Percentiles rank a stretch among this genome's conserved stretches.
phyloP scores from a whole-genome alignment of 2,113 vertebrate genomes.

The Bombycilla garrulus region DNA sequence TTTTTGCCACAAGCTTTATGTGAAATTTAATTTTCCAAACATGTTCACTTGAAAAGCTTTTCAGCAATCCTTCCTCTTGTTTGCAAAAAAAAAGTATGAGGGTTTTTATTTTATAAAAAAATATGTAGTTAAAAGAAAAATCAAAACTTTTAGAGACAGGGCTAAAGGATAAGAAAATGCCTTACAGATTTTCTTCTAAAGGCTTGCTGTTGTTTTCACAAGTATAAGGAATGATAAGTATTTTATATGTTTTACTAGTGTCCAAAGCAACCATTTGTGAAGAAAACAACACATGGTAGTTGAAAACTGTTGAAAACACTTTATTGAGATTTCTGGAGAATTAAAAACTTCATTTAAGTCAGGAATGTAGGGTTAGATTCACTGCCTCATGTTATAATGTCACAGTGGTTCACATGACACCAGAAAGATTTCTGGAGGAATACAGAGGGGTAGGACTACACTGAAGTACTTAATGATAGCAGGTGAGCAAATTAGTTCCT shows the following conservation, averaged over 20 bases:
- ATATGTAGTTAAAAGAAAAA: background rate
- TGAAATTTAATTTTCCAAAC: background rate
- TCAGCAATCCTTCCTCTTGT: background rate
- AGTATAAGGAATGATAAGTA: background rate
- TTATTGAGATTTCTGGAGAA: background rate
- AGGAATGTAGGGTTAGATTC: background rate
- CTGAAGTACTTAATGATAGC: background rate
- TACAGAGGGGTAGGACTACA: background rate
- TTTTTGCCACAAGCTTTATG: background rate
- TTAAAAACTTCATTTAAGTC: background rate
- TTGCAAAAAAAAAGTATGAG: background rate
- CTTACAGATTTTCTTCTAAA: background rate
- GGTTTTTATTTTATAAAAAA: background rate
- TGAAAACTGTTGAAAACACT: background rate
- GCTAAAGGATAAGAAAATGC: background rate
- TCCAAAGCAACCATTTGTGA: background rate
- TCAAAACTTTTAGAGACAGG: background rate
- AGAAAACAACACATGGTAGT: rapidly evolving
- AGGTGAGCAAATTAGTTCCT: background rate
- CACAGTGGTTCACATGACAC: background rate
- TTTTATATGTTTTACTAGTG: background rate
- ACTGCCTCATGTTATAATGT: background rate
- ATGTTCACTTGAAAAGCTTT: background rate
- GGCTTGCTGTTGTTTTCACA: background rate
- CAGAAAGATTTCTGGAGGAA: background rate